phyloP scores from a whole-genome alignment of 1,140 invertebrate species.

The Bombus terrestris region DNA sequence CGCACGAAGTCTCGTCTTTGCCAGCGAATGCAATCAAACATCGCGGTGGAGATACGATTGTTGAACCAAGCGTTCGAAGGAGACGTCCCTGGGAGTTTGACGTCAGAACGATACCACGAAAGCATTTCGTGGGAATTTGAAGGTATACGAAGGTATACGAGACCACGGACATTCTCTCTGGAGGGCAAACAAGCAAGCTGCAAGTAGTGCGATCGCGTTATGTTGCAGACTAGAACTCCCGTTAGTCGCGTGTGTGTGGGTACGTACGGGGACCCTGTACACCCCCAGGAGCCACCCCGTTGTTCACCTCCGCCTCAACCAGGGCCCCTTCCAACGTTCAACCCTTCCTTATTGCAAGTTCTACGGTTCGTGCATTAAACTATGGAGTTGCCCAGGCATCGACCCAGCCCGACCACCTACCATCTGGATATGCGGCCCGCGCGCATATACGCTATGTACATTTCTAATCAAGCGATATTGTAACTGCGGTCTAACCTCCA shows the following conservation, averaged over 20 bases:
- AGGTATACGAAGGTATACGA: slow-evolving; percentile 62
- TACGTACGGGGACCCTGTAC: slow-evolving; percentile 63
- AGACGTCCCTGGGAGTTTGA: slow-evolving; percentile 22
- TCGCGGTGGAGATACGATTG: background rate
- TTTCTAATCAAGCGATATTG: slow-evolving; percentile 84
- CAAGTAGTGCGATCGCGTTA: slow-evolving; percentile 75
- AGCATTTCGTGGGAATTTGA: slow-evolving; percentile 59
- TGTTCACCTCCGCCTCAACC: slow-evolving; percentile 48
- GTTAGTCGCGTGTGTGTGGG: slow-evolving; percentile 54
- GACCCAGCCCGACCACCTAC: slow-evolving; percentile 77
- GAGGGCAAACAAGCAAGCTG: slow-evolving; percentile 61
- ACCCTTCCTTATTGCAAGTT: slow-evolving; percentile 82
- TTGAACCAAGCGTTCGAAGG: slow-evolving; percentile 26
- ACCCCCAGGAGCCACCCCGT: slow-evolving; percentile 52
- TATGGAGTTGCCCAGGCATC: slow-evolving; percentile 81
- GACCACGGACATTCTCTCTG: slow-evolving; percentile 63
- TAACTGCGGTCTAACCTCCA: slow-evolving; percentile 82
- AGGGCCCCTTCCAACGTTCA: slow-evolving; percentile 64
- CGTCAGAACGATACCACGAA: slow-evolving; percentile 51
- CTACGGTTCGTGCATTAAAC: slow-evolving; percentile 81
- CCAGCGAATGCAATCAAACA: background rate
- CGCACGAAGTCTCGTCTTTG: background rate
- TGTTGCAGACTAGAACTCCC: slow-evolving; percentile 66
- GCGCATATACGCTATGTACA: slow-evolving; percentile 82
- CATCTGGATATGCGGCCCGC: slow-evolving; percentile 80